These are phyloP conservation scores for Coremacera marginata DNA, from an alignment of 2,888 invertebrate genomes.

Conservation along the genomic window DNA sequence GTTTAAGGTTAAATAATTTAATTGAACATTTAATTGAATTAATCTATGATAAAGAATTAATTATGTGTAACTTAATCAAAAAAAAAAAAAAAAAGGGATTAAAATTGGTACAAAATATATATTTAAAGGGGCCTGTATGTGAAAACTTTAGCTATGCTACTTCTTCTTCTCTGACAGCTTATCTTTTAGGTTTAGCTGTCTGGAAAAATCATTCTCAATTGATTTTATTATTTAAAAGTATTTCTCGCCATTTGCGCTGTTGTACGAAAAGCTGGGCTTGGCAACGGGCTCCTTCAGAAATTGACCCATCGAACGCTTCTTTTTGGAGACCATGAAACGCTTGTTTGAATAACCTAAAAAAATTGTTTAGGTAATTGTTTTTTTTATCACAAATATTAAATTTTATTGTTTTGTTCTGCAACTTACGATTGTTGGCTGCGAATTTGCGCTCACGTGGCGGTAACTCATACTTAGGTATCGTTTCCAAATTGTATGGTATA, in stretches of 20 bases:
- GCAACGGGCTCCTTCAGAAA: conserved; percentile 58
- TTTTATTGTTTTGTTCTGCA: background rate
- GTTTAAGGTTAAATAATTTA: background rate
- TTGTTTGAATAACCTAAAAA: conserved; percentile 60
- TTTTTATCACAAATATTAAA: background rate
- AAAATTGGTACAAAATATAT: background rate
- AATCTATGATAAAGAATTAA: background rate
- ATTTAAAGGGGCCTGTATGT: background rate
- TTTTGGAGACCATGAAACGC: conserved; percentile 67
- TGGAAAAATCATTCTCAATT: background rate
- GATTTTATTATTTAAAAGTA: conserved; percentile 57
- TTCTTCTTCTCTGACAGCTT: background rate
- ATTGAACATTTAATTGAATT: conserved; percentile 37
- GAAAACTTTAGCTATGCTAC: background rate
- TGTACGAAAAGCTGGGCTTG: conserved; percentile 57
- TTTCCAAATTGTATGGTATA: conserved; percentile 63
- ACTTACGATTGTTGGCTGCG: conserved; percentile 60
- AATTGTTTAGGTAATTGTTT: background rate
- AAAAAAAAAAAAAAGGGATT: background rate
- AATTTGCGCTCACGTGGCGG: conserved; percentile 62
- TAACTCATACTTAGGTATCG: conserved; percentile 64
- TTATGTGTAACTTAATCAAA: background rate
- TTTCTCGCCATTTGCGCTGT: conserved; percentile 58
- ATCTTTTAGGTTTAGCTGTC: background rate
- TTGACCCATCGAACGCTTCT: conserved; percentile 64